Base-by-base conservation (phyloP, 2,888 invertebrate genomes). In the Drosophila diplacantha region DNA sequence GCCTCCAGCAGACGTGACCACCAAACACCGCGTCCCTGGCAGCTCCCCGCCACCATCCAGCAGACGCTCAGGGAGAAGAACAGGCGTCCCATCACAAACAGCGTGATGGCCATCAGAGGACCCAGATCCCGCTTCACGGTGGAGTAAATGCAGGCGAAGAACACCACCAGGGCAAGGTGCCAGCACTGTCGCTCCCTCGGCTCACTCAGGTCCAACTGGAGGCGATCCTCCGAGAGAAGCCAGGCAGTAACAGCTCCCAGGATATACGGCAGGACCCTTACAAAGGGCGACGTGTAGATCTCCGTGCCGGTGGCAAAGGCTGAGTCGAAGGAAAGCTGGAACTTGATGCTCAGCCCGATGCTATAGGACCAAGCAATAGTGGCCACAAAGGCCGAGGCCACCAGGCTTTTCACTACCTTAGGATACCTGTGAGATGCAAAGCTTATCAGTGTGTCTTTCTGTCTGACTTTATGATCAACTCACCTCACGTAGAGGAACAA, bases 11-110 rank as follows among this genome's bases (percentile, higher is more conserved):
- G 78, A 20, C 86, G 83, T 1, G 87, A 88, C 88, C 88, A 88
- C 85, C 86, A 85, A 11, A 77, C 84, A 26, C 87, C 90, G 53
- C 91, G 88, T 5, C 90, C 90, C 2, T 90, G 90, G 29, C 88
- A 88, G 73, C 91, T 91, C 41, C 91, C 91, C 14, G 91, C 84
- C 29, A 91, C 85, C 70, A 91, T 81, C 91, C 92, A 92, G 37
- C 90, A 89, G 6, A 91, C 79, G 5, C 91, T 90, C 22, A 90
- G 59, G 3, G 90, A 90, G 89, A 91, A 91, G 18, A 89, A 82
- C 1, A 90, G 87, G 41, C 91, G 89, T 4, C 90, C 89, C 7
- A 90, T 59, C 0, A 90, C 90, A 38, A 90, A 89, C 58, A 91
- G 88, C 11, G 90, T 66, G 0, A 90, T 89, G 7, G 90, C 88